A percentile compares a stretch with the other conserved stretches of the same genome.
Evolutionary conservation across 2,888 invertebrate genomes (phyloP).

Genomic region (Nemotelus nigrinus): DNA sequence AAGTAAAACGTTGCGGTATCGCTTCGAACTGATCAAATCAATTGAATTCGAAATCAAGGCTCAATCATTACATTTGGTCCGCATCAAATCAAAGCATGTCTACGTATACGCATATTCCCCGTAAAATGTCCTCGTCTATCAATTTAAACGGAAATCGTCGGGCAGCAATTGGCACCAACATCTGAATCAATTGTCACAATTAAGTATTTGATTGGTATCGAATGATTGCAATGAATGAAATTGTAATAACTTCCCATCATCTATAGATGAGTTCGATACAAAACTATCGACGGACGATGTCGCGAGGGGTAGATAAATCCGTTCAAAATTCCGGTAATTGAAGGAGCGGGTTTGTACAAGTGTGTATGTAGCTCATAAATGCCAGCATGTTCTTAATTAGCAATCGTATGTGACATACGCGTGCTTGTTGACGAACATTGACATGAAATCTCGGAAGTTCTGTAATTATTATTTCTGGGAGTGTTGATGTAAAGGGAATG

Average conservation of each 20-base stretch:
- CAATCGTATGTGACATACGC: slow-evolving; percentile 12
- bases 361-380: slow-evolving; percentile 19
- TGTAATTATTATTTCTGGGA: slow-evolving; percentile 21
- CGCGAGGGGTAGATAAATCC: slow-evolving; percentile 35
- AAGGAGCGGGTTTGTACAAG: not conserved
- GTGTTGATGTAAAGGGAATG: too few relatives aligned
- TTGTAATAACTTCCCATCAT: slow-evolving; percentile 40
- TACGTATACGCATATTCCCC: not conserved
- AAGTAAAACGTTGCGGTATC: too few relatives aligned
- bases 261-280: not conserved
- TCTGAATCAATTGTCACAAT: slow-evolving; percentile 44
- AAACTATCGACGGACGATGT: slow-evolving; percentile 7
- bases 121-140: slow-evolving; percentile 28
- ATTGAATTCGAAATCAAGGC: slow-evolving; percentile 36
- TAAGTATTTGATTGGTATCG: slow-evolving; percentile 41
- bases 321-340: slow-evolving; percentile 31
- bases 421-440: slow-evolving; percentile 32
- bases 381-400: slow-evolving; percentile 34
- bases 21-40: slow-evolving; percentile 30
- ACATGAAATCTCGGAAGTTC: slow-evolving; percentile 34
- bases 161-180: slow-evolving; percentile 41
- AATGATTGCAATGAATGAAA: slow-evolving; percentile 34
- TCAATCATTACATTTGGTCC: not conserved
- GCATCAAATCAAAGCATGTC: not conserved
- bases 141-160: slow-evolving; percentile 22